Evolutionary conservation across 2,113 vertebrate species (phyloP).

Genomic region (Apeltes quadracus): DNA sequence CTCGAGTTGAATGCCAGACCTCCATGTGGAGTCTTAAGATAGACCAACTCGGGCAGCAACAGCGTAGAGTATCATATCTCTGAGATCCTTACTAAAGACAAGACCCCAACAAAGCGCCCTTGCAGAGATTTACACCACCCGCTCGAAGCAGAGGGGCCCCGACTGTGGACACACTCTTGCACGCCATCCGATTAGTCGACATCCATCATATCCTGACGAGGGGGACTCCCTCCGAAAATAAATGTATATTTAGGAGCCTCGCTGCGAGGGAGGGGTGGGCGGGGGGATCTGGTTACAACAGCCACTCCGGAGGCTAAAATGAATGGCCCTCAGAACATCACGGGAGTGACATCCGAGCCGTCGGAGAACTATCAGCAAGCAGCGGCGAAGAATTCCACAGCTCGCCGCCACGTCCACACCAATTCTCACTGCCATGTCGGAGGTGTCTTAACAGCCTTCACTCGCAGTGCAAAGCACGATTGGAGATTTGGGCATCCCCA

Average conservation of each 20-base stretch:
- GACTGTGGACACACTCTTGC: conserved; percentile 66
- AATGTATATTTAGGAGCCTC: conserved; percentile 79
- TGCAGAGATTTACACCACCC: conserved; percentile 68
- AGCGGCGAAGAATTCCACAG: conserved; percentile 72
- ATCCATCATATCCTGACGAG: conserved; percentile 80
- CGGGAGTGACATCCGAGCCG: conserved; percentile 77
- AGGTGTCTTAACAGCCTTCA: conserved; percentile 74
- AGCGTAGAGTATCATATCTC: conserved; percentile 78
- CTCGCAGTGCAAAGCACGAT: conserved; percentile 65
- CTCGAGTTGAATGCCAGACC: conserved; percentile 78
- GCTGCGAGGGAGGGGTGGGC: conserved; percentile 49
- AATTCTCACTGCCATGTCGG: conserved; percentile 67
- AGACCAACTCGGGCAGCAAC: conserved; percentile 78
- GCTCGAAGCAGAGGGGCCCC: conserved; percentile 46
- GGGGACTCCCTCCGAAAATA: conserved; percentile 78
- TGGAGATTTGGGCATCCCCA: conserved; percentile 42
- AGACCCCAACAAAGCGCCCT: conserved; percentile 67
- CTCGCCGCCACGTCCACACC: conserved; percentile 73
- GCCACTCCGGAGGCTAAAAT: conserved; percentile 82
- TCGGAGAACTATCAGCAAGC: conserved; percentile 73
- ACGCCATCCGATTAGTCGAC: conserved; percentile 74
- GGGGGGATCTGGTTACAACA: conserved; percentile 77
- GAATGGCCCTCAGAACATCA: conserved; percentile 80
- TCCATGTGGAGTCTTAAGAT: conserved; percentile 82
- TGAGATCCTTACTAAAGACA: conserved; percentile 76